These are phyloP conservation scores for Uromys caudimaculatus DNA, from an alignment of 2,797 vertebrate genomes.

Conservation along the genomic window DNA sequence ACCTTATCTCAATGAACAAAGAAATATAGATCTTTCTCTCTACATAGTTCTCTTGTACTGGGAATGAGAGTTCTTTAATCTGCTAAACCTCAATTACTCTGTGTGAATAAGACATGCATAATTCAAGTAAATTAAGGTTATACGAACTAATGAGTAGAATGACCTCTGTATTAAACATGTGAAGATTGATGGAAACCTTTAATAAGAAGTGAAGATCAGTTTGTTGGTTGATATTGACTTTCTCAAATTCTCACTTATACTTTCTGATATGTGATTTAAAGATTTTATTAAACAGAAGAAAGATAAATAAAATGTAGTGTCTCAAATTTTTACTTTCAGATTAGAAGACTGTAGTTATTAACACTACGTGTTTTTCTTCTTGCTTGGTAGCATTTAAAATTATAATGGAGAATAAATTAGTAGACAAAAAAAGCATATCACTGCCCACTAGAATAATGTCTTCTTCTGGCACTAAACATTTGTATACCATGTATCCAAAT, in stretches of 20 bases:
- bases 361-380: neutral
- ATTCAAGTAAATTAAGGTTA: neutral
- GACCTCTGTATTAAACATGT: neutral
- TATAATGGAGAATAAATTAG: neutral
- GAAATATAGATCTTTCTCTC: neutral
- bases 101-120: neutral
- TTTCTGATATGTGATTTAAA: slow-evolving; percentile 21
- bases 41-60: neutral
- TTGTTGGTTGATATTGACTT: neutral
- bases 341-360: neutral
- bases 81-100: neutral
- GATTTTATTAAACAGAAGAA: slow-evolving; percentile 61
- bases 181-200: neutral
- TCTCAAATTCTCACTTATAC: neutral
- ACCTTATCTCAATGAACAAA: neutral
- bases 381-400: slow-evolving; percentile 51
- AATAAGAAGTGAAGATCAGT: neutral
- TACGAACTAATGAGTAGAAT: neutral
- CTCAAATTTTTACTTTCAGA: neutral
- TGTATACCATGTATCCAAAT: neutral
- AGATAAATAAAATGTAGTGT: neutral
- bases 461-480: neutral
- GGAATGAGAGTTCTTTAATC: neutral
- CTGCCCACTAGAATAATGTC: neutral
- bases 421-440: neutral